phyloP scores from a whole-genome alignment of 2,113 vertebrate species.

The Gymnocephalus cernua region DNA sequence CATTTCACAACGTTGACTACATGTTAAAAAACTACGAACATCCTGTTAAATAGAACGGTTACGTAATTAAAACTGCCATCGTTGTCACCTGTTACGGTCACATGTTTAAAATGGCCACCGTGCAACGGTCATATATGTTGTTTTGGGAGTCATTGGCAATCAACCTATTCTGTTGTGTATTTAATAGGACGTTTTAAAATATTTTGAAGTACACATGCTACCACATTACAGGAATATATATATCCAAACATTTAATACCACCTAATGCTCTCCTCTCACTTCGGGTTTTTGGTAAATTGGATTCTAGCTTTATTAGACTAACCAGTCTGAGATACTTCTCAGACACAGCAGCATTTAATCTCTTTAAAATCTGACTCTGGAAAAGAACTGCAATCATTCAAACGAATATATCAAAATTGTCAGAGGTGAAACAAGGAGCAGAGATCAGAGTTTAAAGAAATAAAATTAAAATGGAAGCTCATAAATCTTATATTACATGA shows the following conservation, averaged over 20 bases:
- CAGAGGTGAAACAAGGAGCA: slow-evolving; percentile 1
- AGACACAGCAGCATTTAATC: neutral
- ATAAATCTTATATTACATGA: slow-evolving; percentile 33
- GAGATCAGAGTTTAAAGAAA: slow-evolving; percentile 20
- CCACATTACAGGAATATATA: neutral
- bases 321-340: neutral
- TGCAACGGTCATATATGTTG: too few relatives aligned
- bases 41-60: too few relatives aligned
- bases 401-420: slow-evolving; percentile 14
- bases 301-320: neutral
- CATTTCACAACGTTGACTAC: too few relatives aligned
- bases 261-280: neutral
- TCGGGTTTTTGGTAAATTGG: neutral
- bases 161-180: too few relatives aligned
- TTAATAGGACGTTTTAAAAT: neutral
- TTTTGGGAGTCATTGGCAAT: too few relatives aligned
- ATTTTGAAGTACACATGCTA: neutral
- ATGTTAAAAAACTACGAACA: too few relatives aligned
- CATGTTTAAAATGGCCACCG: too few relatives aligned
- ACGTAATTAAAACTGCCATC: too few relatives aligned
- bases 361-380: neutral
- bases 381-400: neutral
- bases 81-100: too few relatives aligned
- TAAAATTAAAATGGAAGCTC: slow-evolving; percentile 21
- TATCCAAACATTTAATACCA: neutral